A percentile compares a stretch with the other conserved stretches of the same genome.
These are phyloP conservation scores for Protodeltote pygarga DNA, from an alignment of 2,888 invertebrate species.

Conservation along the genomic window DNA sequence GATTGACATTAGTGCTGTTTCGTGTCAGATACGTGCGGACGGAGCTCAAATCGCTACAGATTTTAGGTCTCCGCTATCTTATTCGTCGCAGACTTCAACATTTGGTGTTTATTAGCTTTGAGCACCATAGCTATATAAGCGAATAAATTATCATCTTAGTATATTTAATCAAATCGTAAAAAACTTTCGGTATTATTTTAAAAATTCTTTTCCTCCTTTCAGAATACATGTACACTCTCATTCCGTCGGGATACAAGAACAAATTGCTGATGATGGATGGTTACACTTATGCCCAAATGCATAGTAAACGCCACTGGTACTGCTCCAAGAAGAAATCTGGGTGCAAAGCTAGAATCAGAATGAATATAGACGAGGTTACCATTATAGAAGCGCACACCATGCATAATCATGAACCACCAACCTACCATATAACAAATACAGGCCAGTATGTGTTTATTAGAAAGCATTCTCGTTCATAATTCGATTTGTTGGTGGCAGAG, in stretches of 20 bases:
- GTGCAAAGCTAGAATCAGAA: conserved; percentile 49
- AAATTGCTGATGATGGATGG: conserved; percentile 36
- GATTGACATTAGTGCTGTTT: too few relatives aligned
- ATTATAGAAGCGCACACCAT: conserved; percentile 31
- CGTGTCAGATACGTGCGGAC: too few relatives aligned
- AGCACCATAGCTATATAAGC: too few relatives aligned
- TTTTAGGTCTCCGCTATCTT: too few relatives aligned
- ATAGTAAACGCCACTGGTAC: conserved; percentile 38
- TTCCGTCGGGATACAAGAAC: conserved; percentile 14
- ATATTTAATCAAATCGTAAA: too few relatives aligned
- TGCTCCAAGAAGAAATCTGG: conserved; percentile 38
- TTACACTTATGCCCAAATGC: conserved; percentile 44
- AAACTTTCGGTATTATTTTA: too few relatives aligned
- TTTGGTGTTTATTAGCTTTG: too few relatives aligned
- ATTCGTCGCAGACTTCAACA: too few relatives aligned
- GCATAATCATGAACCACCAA: conserved; percentile 53
- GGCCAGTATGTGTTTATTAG: conserved; percentile 42
- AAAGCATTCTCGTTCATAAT: neutral
- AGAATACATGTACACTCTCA: conserved; percentile 51
- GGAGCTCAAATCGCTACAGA: too few relatives aligned
- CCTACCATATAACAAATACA: conserved; percentile 28
- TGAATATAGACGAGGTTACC: conserved; percentile 28
- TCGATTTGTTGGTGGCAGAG: too few relatives aligned
- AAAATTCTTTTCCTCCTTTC: conserved; percentile 42
- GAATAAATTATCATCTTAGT: too few relatives aligned